Conservation (phyloP, 2,113 vertebrate genomes). For the Paradisaea rubra region DNA sequence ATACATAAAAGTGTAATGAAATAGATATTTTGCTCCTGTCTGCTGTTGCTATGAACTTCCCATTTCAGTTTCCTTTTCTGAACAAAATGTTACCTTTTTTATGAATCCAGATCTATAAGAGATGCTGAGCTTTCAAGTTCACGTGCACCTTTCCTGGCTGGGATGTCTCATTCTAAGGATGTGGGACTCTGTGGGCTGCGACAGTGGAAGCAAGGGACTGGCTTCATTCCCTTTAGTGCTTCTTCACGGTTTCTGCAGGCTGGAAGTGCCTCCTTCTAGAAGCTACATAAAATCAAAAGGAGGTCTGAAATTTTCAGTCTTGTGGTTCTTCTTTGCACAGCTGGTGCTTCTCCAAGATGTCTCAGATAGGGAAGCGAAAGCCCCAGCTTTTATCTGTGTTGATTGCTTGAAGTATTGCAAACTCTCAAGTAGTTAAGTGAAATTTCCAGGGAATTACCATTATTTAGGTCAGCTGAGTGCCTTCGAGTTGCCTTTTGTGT, state of each 20-base stretch:
- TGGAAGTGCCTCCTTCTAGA: neutral
- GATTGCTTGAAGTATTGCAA: neutral
- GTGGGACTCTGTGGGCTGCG: neutral
- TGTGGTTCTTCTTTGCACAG: neutral
- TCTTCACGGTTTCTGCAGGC: neutral
- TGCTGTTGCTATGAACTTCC: neutral
- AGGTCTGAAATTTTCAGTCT: neutral
- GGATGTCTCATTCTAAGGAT: neutral
- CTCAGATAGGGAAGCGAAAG: neutral
- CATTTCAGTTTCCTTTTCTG: neutral
- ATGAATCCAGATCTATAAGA: neutral
- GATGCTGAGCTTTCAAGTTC: neutral
- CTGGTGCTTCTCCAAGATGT: neutral
- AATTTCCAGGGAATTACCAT: neutral
- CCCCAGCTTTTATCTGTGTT: neutral
- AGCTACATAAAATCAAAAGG: neutral
- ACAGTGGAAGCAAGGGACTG: neutral
- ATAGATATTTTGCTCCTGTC: neutral
- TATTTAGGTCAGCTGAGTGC: neutral
- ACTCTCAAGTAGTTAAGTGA: neutral
- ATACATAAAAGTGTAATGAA: neutral
- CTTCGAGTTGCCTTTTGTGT: neutral
- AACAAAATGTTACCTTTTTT: neutral
- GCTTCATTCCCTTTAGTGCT: neutral
- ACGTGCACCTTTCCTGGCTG: neutral